A percentile compares a stretch with the other conserved stretches of the same genome.
These are phyloP conservation scores for Dolichotis patagonum DNA, from an alignment of 2,113 vertebrate genomes.

Conservation along the genomic window DNA sequence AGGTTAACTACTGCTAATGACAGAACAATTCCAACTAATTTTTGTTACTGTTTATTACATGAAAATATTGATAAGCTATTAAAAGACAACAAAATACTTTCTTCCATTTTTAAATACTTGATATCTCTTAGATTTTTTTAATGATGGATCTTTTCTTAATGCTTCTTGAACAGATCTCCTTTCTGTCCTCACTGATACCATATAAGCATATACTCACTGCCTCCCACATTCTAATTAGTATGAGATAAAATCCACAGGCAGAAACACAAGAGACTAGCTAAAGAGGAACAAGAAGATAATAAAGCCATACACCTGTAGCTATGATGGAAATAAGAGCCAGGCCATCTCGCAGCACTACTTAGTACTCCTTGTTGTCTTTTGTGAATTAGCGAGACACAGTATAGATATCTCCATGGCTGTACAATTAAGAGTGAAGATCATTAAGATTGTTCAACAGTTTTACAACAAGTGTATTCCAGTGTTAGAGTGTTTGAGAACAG, in stretches of 20 bases:
- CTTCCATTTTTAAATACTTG: neutral
- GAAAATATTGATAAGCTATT: neutral
- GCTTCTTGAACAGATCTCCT: neutral
- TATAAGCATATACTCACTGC: neutral
- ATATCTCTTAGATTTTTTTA: conserved; percentile 4
- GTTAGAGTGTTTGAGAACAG: neutral
- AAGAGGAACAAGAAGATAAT: neutral
- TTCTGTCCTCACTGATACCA: neutral
- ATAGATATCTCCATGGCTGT: neutral
- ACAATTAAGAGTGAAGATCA: neutral
- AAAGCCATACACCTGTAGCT: neutral
- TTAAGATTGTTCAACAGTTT: neutral
- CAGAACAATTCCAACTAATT: neutral
- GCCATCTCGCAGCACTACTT: neutral
- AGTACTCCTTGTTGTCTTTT: neutral
- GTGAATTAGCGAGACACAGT: neutral
- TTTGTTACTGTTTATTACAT: neutral
- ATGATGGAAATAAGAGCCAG: neutral
- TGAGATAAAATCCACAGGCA: neutral
- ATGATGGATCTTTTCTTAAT: neutral
- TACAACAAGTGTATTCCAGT: neutral
- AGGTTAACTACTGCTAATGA: neutral
- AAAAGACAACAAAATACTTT: neutral
- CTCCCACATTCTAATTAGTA: neutral
- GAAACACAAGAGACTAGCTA: neutral